Evolutionary conservation across 2,888 invertebrate genomes (phyloP), one percentile per base, ranked within the genome.

Genomic region (Cyclophora punctaria): DNA sequence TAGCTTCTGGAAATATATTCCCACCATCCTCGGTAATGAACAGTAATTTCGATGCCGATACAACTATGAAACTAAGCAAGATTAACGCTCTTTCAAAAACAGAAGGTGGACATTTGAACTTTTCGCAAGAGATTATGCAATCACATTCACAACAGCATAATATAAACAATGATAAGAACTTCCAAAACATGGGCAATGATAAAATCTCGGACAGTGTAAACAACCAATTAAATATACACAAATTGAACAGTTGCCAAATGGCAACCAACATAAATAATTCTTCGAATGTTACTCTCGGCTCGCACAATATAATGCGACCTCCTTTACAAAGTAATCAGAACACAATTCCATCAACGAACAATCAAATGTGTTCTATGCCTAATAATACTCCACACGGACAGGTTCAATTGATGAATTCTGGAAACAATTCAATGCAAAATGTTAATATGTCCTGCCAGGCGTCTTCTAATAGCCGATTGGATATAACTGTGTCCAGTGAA

Each of bases 121-220:
- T 88, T 51, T 84, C 85, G 0, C 87, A 83, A 66, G 88, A 88
- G 70, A 85, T 87, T 51, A 86, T 87, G 83, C 78, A 85, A 42
- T 82, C 88, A 3, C 87, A 88, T 71, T 77, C 85, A 2, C 88
- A 88, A 60, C 85, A 84, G 57, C 81, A 84, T 37, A 37, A 37
- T 61, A 70, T 74, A 5, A 85, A 85, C 56, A 85, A 77, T 60
- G 88, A 88, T 35, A 88, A 87, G 64, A 71, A 67, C 54, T 87
- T 87, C 65, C 89, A 86, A 58, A 86, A 83, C 51, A 79, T 87
- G 71, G 83, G 83, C 40, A 69, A 69, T 55, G 87, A 87, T n/a
- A 79, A 73, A 53, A 86, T 83, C 60, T 83, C 83, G 3, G 88
- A 88, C 7, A 71, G 55, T 55, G 67, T 83, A 42, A 71, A 69